A percentile compares a stretch with the other conserved stretches of the same genome.
Conservation (phyloP, 2,888 invertebrate genomes). For the Hypomecis atomaria region DNA sequence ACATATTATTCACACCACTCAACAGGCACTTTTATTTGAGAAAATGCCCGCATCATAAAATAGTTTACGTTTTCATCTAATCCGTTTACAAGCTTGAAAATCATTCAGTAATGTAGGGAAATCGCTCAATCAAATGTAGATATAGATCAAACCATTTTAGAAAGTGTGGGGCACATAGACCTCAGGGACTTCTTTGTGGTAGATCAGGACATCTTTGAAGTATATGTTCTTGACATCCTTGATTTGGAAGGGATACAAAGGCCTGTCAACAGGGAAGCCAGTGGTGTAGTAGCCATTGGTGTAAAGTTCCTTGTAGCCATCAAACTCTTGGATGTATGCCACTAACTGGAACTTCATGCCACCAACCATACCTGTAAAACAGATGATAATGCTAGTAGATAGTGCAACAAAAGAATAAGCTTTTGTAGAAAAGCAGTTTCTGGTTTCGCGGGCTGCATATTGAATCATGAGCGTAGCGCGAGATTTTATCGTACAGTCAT, state of each 20-base stretch:
- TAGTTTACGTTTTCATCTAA: background rate
- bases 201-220: slow-evolving; percentile 78
- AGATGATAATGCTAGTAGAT: too few species aligned
- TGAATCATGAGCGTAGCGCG: too few species aligned
- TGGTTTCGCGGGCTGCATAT: too few species aligned
- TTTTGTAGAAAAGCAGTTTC: too few species aligned
- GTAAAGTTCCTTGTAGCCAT: slow-evolving; percentile 42
- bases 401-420: too few species aligned
- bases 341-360: slow-evolving; percentile 86
- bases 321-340: slow-evolving; percentile 74
- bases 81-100: slow-evolving; percentile 4
- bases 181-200: slow-evolving; percentile 76
- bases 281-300: slow-evolving; percentile 74
- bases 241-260: slow-evolving; percentile 66
- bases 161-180: slow-evolving; percentile 52
- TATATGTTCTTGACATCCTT: slow-evolving; percentile 72
- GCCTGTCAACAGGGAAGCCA: slow-evolving; percentile 84
- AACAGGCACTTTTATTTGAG: background rate
- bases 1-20: slow-evolving; percentile 19
- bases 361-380: slow-evolving; percentile 78
- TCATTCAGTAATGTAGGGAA: background rate
- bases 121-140: background rate
- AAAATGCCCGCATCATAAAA: background rate
- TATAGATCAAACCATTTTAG: slow-evolving; percentile 1
- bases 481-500: too few species aligned